Conservation (phyloP, 64 coral and sea anemone species). For the Porites australiensis region DNA sequence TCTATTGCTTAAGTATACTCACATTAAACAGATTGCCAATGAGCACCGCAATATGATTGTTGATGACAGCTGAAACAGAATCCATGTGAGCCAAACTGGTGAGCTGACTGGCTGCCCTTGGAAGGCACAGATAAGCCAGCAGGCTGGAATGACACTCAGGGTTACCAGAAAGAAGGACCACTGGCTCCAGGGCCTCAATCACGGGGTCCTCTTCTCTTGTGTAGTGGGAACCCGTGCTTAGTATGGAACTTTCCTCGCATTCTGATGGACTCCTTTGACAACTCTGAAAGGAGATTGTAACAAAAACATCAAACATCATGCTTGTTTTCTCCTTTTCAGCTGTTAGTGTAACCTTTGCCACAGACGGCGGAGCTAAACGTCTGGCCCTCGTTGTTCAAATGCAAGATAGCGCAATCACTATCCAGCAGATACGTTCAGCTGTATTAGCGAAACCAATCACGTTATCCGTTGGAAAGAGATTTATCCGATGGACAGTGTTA, state of each 20-base stretch:
- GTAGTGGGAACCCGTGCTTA: slow-evolving; percentile 79
- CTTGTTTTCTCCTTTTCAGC: too few relatives aligned
- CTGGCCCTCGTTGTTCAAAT: not conserved
- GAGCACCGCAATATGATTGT: slow-evolving; percentile 85
- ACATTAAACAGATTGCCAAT: slow-evolving; percentile 98
- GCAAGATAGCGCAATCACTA: not conserved
- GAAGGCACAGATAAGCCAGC: slow-evolving; percentile 94
- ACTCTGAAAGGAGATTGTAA: slow-evolving; percentile 45
- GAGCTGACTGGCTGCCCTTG: slow-evolving; percentile 89
- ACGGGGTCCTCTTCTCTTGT: slow-evolving; percentile 75
- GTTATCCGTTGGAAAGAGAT: too few relatives aligned
- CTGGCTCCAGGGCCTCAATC: slow-evolving; percentile 81
- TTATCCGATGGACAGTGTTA: too few relatives aligned
- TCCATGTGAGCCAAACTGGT: slow-evolving; percentile 71
- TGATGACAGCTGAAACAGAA: slow-evolving; percentile 55
- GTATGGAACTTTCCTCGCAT: slow-evolving; percentile 86
- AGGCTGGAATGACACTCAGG: slow-evolving; percentile 93
- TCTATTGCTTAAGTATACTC: slow-evolving; percentile 30
- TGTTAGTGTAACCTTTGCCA: not conserved
- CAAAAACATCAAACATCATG: not conserved
- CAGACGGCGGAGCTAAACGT: not conserved
- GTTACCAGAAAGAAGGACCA: slow-evolving; percentile 92
- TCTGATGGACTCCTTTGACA: slow-evolving; percentile 80
- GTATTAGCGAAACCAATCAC: too few relatives aligned
- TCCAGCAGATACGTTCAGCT: not conserved